Percentiles rank a stretch among this genome's conserved stretches.
Evolutionary conservation across 2,888 invertebrate genomes (phyloP).

Genomic region (Tetrapedia diversipes): DNA sequence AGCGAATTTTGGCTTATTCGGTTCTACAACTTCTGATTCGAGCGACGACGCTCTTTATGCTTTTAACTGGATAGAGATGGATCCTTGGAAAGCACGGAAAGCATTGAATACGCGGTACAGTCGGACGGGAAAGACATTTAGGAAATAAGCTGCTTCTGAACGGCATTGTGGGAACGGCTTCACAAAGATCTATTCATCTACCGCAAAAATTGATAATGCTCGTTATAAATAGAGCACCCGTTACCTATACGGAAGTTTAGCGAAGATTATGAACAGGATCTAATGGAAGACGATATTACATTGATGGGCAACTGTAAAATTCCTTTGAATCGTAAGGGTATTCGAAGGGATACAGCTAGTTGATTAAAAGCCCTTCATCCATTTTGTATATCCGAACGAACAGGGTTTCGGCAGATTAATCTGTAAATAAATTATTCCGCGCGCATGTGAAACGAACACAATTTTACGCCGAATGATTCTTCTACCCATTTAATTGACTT

Average conservation of each 20-base stretch:
- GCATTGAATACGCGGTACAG: slow-evolving; percentile 7
- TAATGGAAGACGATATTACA: too few relatives aligned
- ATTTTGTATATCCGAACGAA: too few relatives aligned
- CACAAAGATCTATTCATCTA: background rate
- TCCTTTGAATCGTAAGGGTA: too few relatives aligned
- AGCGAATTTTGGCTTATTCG: slow-evolving; percentile 6
- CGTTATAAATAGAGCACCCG: too few relatives aligned
- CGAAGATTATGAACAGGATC: too few relatives aligned
- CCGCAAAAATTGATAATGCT: slow-evolving; percentile 11
- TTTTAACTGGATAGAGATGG: background rate
- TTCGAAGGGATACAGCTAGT: too few relatives aligned
- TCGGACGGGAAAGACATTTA: slow-evolving; percentile 17
- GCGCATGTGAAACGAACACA: background rate
- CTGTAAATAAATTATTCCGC: too few relatives aligned
- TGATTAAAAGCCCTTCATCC: too few relatives aligned
- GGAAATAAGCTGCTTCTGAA: slow-evolving; percentile 11
- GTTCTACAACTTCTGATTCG: background rate
- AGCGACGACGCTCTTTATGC: background rate
- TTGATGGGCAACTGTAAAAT: too few relatives aligned
- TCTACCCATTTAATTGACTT: background rate
- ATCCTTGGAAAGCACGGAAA: slow-evolving; percentile 12
- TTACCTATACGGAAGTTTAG: too few relatives aligned
- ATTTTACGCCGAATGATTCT: background rate
- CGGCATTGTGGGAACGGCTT: background rate
- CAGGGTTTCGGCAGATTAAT: too few relatives aligned